phyloP scores from a whole-genome alignment of 2,888 invertebrate genomes.

The Ischnus inquisitorius region DNA sequence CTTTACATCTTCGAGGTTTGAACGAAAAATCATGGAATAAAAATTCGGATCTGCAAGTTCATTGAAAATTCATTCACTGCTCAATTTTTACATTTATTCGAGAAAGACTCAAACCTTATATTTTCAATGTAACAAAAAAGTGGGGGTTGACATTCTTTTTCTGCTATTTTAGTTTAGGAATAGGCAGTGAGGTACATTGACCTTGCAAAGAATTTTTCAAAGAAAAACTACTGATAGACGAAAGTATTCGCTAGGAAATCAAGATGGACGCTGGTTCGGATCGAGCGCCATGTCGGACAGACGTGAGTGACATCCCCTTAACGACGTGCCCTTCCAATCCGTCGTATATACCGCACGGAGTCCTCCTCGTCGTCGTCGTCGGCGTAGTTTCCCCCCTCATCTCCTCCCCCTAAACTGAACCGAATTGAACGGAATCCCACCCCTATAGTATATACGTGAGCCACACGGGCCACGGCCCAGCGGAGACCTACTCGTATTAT shows the following conservation, averaged over 20 bases:
- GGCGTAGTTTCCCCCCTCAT: slow-evolving; percentile 46
- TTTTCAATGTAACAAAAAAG: too few relatives aligned
- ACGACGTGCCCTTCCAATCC: slow-evolving; percentile 84
- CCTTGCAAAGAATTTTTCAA: neutral
- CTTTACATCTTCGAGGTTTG: neutral
- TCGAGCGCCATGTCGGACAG: slow-evolving; percentile 82
- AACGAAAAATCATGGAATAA: neutral
- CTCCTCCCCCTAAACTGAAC: slow-evolving; percentile 82
- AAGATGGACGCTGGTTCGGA: slow-evolving; percentile 78
- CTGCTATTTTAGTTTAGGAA: too few relatives aligned
- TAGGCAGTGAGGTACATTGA: neutral
- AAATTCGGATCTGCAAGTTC: neutral
- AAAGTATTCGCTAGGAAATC: slow-evolving; percentile 70
- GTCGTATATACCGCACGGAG: slow-evolving; percentile 76
- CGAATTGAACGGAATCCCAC: slow-evolving; percentile 84
- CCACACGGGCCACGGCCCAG: slow-evolving; percentile 76
- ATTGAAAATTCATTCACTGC: too few relatives aligned
- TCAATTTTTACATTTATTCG: neutral
- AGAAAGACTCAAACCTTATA: too few relatives aligned
- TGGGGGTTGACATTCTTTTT: neutral
- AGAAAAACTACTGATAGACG: slow-evolving; percentile 36
- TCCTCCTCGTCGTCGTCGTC: slow-evolving; percentile 65
- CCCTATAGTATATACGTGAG: slow-evolving; percentile 77
- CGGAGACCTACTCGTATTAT: slow-evolving; percentile 85
- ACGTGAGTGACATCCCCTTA: slow-evolving; percentile 85